These are phyloP conservation scores for Hartigia nigra DNA, from an alignment of 2,888 invertebrate genomes.

Conservation along the genomic window DNA sequence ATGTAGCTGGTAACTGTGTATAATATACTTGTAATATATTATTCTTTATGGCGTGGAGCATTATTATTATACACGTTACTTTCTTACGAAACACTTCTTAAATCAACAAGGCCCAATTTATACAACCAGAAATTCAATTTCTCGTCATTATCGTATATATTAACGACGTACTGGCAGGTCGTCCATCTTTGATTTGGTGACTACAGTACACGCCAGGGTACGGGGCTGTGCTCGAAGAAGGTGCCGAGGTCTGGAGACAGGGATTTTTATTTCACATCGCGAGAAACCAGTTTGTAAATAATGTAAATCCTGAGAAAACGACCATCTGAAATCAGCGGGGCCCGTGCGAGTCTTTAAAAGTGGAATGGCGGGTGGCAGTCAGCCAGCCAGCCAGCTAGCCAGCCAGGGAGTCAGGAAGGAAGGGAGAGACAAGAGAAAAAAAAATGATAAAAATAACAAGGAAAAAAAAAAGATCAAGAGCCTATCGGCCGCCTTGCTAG, in stretches of 20 bases:
- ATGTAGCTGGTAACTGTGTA: background rate
- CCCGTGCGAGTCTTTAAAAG: constrained; percentile 40
- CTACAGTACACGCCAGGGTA: background rate
- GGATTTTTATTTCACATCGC: constrained; percentile 54
- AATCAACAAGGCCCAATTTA: background rate
- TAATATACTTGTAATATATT: too few relatives aligned
- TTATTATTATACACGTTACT: background rate
- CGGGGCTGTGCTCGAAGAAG: constrained; percentile 23
- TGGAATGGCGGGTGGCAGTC: constrained; percentile 32
- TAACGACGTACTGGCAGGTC: background rate
- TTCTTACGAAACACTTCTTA: background rate
- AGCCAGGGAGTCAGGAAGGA: background rate
- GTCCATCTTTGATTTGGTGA: background rate
- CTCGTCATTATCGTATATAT: background rate
- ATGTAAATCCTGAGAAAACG: constrained; percentile 54
- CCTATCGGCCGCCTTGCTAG: background rate
- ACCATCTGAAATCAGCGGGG: constrained; percentile 28
- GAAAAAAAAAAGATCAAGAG: background rate
- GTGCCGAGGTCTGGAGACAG: constrained; percentile 39
- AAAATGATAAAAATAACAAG: background rate
- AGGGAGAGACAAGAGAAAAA: background rate
- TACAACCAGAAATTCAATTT: background rate
- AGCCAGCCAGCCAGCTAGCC: background rate
- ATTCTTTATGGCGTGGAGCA: background rate
- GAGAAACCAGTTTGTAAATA: constrained; percentile 59